Conservation (phyloP, 2,113 vertebrate genomes). For the Paedocypris sp. region DNA sequence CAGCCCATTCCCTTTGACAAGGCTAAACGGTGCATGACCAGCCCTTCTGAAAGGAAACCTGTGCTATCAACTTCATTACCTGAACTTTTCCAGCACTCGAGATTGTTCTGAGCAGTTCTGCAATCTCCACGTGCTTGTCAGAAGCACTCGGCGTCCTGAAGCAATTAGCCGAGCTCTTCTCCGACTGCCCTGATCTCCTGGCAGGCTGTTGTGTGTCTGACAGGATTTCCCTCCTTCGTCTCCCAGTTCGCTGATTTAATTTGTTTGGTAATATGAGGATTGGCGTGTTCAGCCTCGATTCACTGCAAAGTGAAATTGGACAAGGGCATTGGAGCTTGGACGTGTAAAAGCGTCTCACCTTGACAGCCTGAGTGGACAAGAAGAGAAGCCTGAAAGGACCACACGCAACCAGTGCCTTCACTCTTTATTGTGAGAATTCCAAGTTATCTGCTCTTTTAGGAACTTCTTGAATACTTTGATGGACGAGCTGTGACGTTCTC, state of each 20-base stretch:
- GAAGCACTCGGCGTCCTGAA: constrained; percentile 42
- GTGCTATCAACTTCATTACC: constrained; percentile 2
- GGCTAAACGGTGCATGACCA: background rate
- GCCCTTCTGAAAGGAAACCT: constrained; percentile 1
- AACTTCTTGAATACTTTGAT: constrained; percentile 4
- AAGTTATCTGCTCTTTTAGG: constrained; percentile 39
- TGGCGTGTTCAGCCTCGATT: constrained; percentile 65
- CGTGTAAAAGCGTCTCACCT: constrained; percentile 64
- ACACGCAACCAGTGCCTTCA: constrained; percentile 55
- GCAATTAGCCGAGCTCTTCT: constrained; percentile 52
- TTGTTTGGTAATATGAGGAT: constrained; percentile 71
- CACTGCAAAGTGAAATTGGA: constrained; percentile 71
- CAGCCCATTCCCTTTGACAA: background rate
- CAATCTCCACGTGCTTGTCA: constrained; percentile 38
- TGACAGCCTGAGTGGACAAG: constrained; percentile 64
- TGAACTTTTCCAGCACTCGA: constrained; percentile 9
- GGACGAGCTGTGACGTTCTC: background rate
- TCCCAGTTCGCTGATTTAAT: constrained; percentile 61
- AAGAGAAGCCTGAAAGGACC: constrained; percentile 47
- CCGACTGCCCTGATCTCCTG: constrained; percentile 45
- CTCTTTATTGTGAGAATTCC: constrained; percentile 42
- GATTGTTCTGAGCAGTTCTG: constrained; percentile 10
- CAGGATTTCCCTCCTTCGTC: constrained; percentile 35
- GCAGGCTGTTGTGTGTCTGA: constrained; percentile 36
- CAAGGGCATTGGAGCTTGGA: constrained; percentile 67